Evolutionary conservation across 2,113 vertebrate genomes (phyloP).

Genomic region (Heloderma charlesbogerti): DNA sequence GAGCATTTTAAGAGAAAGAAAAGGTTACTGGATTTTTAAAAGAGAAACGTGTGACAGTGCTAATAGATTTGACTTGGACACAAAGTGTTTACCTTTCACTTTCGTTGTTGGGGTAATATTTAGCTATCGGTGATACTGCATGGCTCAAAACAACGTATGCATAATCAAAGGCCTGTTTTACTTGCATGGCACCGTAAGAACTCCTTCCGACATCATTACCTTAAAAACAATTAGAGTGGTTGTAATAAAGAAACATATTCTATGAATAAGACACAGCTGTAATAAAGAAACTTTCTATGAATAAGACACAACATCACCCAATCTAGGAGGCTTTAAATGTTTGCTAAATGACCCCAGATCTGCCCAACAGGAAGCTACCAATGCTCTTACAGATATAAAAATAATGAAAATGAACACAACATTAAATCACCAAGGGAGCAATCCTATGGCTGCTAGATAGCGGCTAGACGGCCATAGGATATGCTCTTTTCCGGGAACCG

Average conservation of each 20-base stretch:
- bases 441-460: too few relatives aligned
- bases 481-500: too few relatives aligned
- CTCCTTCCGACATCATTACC: constrained; percentile 97
- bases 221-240: constrained; percentile 62
- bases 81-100: constrained; percentile 87
- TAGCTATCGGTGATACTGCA: constrained; percentile 94
- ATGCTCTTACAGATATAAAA: neutral
- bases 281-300: neutral
- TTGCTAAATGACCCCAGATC: neutral
- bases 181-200: constrained; percentile 99
- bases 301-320: constrained; percentile 1
- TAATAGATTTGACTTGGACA: neutral
- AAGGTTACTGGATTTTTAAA: constrained; percentile 10
- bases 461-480: too few relatives aligned
- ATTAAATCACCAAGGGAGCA: too few relatives aligned
- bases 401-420: too few relatives aligned
- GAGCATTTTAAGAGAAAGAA: constrained; percentile 9
- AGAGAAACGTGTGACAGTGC: neutral
- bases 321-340: neutral
- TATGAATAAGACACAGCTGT: constrained; percentile 8
- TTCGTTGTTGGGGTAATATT: constrained; percentile 95
- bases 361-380: neutral
- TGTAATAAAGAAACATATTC: neutral
- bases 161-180: constrained; percentile 98
- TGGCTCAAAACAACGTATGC: constrained; percentile 95